phyloP scores from a whole-genome alignment of 2,888 invertebrate genomes.

The Aphodius granarius region DNA sequence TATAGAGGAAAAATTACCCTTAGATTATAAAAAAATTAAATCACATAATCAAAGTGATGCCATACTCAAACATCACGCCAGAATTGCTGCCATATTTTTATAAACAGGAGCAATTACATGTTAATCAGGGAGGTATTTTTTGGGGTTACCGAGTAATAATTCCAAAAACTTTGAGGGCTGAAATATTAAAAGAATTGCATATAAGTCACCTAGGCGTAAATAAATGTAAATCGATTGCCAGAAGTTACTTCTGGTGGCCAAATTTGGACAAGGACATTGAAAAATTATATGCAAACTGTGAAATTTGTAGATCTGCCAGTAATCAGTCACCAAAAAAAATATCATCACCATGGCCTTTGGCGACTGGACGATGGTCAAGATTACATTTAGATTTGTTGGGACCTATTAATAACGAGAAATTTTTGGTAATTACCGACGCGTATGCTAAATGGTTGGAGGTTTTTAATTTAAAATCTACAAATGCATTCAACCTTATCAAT shows the following conservation, averaged over 20 bases:
- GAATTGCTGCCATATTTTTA: neutral
- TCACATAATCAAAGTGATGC: slow-evolving; percentile 14
- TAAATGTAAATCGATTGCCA: slow-evolving; percentile 20
- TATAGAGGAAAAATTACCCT: neutral
- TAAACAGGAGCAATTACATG: neutral
- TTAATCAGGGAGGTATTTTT: neutral
- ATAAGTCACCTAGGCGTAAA: slow-evolving; percentile 13
- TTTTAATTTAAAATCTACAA: slow-evolving; percentile 6
- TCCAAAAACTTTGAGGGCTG: neutral
- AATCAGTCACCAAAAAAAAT: neutral
- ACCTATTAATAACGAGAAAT: neutral
- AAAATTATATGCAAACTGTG: slow-evolving; percentile 7
- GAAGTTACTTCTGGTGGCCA: slow-evolving; percentile 22
- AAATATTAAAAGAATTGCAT: slow-evolving; percentile 20
- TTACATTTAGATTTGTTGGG: slow-evolving; percentile 1
- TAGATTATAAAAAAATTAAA: neutral
- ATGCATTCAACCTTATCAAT: neutral
- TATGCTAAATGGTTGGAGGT: slow-evolving; percentile 2
- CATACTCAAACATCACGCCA: neutral
- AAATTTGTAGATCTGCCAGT: neutral
- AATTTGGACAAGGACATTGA: slow-evolving; percentile 18
- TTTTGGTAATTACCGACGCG: neutral
- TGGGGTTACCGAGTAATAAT: slow-evolving; percentile 13
- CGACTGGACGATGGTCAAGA: neutral
- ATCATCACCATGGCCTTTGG: neutral